Evolutionary conservation across 2,797 vertebrate species (phyloP).

Genomic region (Loris lydekkerianus): DNA sequence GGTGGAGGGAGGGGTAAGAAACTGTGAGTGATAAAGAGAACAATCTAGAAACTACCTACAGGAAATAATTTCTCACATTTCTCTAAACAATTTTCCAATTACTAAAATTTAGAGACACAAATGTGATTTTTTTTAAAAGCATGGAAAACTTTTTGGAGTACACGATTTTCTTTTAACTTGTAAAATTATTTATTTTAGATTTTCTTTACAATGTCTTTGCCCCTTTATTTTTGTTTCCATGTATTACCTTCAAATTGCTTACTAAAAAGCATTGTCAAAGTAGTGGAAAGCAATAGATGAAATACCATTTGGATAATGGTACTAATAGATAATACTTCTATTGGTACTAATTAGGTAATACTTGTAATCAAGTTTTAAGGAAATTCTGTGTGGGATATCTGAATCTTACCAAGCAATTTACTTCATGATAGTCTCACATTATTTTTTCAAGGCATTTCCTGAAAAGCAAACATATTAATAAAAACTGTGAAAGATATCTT

Average conservation of each 20-base stretch:
- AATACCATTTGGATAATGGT: not conserved
- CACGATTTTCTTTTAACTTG: not conserved
- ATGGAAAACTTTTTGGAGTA: not conserved
- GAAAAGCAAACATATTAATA: not conserved
- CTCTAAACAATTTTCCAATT: not conserved
- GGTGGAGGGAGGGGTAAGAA: accelerated
- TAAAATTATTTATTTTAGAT: not conserved
- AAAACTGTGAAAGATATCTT: not conserved
- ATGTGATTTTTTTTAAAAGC: not conserved
- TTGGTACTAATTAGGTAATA: not conserved
- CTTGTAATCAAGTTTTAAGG: not conserved
- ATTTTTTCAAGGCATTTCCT: constrained; percentile 35
- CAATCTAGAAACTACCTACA: not conserved
- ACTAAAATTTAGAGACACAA: not conserved
- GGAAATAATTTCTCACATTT: not conserved
- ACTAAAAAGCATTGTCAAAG: not conserved
- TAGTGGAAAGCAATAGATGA: not conserved
- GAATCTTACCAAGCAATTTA: not conserved
- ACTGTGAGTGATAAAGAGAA: not conserved
- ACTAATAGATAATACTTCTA: no score
- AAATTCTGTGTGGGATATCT: not conserved
- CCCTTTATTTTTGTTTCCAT: not conserved
- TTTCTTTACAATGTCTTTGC: constrained; percentile 25
- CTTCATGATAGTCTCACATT: not conserved
- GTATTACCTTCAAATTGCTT: constrained; percentile 19